These are phyloP conservation scores for Polylopha cassiicola DNA, from an alignment of 2,888 invertebrate species.

Conservation along the genomic window DNA sequence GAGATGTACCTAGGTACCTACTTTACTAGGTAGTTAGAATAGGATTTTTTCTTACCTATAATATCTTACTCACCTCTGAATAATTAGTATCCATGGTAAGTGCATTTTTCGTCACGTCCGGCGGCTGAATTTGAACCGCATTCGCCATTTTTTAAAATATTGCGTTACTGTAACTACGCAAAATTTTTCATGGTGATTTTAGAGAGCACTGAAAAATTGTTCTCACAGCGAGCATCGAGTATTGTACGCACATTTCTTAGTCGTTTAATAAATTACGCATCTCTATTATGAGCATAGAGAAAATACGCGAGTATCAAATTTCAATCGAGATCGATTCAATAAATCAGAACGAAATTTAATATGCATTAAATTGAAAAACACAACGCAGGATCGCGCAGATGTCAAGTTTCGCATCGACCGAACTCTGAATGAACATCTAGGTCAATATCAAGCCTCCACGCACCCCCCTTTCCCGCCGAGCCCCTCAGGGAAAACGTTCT, in stretches of 20 bases:
- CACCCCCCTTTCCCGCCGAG: constrained; percentile 42
- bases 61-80: constrained; percentile 54
- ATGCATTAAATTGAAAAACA: constrained; percentile 50
- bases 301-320: too few relatives aligned
- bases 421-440: constrained; percentile 77
- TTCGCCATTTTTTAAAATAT: constrained; percentile 41
- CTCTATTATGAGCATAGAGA: constrained; percentile 16
- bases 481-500: constrained; percentile 53
- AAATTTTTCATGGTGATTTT: constrained; percentile 40
- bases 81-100: constrained; percentile 54
- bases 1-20: neutral
- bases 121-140: constrained; percentile 40
- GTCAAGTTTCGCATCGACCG: constrained; percentile 77
- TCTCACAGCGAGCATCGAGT: constrained; percentile 36
- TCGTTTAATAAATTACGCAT: constrained; percentile 25
- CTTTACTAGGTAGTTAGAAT: constrained; percentile 10
- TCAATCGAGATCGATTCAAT: too few relatives aligned
- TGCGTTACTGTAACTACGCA: constrained; percentile 40
- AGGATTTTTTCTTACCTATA: constrained; percentile 4
- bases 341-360: neutral
- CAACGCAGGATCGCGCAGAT: constrained; percentile 75
- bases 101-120: constrained; percentile 49
- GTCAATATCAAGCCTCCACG: constrained; percentile 73
- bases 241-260: constrained; percentile 51
- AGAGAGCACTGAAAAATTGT: constrained; percentile 38